Evolutionary conservation across 2,113 vertebrate genomes (phyloP).

Genomic region (Zapus hudsonius): DNA sequence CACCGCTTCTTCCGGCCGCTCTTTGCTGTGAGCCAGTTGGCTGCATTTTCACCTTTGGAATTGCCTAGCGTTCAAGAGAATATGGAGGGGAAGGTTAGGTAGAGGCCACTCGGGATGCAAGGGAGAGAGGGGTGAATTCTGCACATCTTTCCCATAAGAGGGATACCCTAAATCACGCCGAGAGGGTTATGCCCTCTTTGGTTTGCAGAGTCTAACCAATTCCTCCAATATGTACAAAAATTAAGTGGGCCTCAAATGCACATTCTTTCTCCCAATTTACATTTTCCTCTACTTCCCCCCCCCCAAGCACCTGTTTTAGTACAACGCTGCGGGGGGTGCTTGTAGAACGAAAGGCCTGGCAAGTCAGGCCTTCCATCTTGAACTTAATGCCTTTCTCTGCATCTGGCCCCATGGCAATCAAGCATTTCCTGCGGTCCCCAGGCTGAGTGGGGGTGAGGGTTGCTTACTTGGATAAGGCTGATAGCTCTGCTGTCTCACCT

Average conservation of each 20-base stretch:
- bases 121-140: background rate
- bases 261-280: slow-evolving; percentile 4
- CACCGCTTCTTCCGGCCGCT: slow-evolving; percentile 99
- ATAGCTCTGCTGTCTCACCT: background rate
- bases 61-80: slow-evolving; percentile 88
- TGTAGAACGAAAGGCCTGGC: slow-evolving; percentile 1
- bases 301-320: slow-evolving; percentile 79
- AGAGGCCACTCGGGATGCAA: background rate
- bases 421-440: slow-evolving; percentile 45
- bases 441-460: background rate
- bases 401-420: slow-evolving; percentile 9
- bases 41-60: slow-evolving; percentile 92
- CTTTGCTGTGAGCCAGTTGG: slow-evolving; percentile 98
- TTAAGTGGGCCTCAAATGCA: background rate
- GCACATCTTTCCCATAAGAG: background rate
- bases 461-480: background rate
- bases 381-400: slow-evolving; percentile 75
- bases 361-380: slow-evolving; percentile 63
- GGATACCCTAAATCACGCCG: slow-evolving; percentile 23
- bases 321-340: slow-evolving; percentile 40
- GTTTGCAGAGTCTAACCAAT: background rate
- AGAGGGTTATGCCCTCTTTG: background rate
- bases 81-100: slow-evolving; percentile 78
- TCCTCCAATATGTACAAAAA: slow-evolving; percentile 20
- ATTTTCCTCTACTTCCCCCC: slow-evolving; percentile 22